Conservation (phyloP, 2,888 invertebrate species). For the Furcula furcula region DNA sequence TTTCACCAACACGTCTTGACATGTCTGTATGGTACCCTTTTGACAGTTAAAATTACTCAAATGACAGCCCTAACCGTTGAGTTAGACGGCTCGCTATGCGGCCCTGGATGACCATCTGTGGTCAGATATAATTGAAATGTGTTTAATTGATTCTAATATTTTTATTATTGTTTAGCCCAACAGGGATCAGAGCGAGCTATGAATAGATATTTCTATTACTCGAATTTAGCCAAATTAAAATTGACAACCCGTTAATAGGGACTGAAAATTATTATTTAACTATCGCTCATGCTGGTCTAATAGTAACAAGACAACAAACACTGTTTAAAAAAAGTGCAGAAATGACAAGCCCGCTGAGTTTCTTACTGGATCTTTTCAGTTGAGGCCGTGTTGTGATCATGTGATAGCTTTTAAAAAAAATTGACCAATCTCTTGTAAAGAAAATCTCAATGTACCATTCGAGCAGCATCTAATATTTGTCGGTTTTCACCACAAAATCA, state of each 20-base stretch:
- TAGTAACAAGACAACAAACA: too few relatives aligned
- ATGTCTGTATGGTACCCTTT: neutral
- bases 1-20: too few relatives aligned
- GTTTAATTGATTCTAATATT: slow-evolving; percentile 29
- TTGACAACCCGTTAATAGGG: neutral
- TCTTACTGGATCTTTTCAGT: too few relatives aligned
- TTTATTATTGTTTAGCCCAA: slow-evolving; percentile 12
- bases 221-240: slow-evolving; percentile 18
- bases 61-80: neutral
- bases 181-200: slow-evolving; percentile 15
- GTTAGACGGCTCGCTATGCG: slow-evolving; percentile 6
- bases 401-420: too few relatives aligned
- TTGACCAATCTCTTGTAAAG: too few relatives aligned
- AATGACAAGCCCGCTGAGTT: too few relatives aligned
- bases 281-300: too few relatives aligned
- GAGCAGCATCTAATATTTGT: too few relatives aligned
- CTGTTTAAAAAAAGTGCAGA: too few relatives aligned
- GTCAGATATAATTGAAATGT: slow-evolving; percentile 28
- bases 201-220: slow-evolving; percentile 22
- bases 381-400: too few relatives aligned
- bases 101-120: slow-evolving; percentile 18
- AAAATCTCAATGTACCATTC: too few relatives aligned
- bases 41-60: slow-evolving; percentile 7
- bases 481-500: too few relatives aligned
- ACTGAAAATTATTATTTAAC: neutral